Percentiles rank a stretch among this genome's conserved stretches.
Conservation (phyloP, 2,797 vertebrate genomes). For the Crenuchus spilurus region DNA sequence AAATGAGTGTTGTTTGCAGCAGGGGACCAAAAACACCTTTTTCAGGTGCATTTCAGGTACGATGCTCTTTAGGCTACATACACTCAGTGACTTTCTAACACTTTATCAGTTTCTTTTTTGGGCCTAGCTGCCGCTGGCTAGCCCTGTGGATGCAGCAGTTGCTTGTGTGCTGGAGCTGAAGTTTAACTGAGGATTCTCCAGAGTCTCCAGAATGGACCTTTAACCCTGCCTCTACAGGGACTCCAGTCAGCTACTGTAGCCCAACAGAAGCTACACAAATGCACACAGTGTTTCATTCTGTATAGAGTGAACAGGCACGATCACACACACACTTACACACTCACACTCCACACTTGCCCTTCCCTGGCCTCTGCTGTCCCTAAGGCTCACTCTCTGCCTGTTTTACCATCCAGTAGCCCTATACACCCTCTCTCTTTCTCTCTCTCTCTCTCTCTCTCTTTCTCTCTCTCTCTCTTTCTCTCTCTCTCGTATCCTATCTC, state of each 20-base stretch:
- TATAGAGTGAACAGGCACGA: constrained; percentile 6
- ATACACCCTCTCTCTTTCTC: constrained; percentile 17
- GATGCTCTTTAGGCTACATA: constrained; percentile 27
- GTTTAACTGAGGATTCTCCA: constrained; percentile 46
- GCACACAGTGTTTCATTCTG: constrained; percentile 16
- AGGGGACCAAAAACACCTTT: background rate
- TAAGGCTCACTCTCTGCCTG: constrained; percentile 46
- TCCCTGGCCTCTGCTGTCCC: constrained; percentile 42
- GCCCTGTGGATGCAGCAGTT: constrained; percentile 14
- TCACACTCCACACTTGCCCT: constrained; percentile 31
- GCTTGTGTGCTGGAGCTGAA: constrained; percentile 25
- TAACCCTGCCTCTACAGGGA: constrained; percentile 33
- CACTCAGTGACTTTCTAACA: background rate
- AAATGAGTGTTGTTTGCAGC: background rate
- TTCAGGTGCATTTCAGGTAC: background rate
- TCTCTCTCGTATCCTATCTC: constrained; percentile 30
- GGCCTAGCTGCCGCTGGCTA: constrained; percentile 18
- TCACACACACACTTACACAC: constrained; percentile 34
- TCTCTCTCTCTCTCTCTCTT: constrained; percentile 17
- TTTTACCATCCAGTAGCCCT: constrained; percentile 44
- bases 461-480: constrained; percentile 22
- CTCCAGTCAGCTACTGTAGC: constrained; percentile 25
- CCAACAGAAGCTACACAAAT: constrained; percentile 17
- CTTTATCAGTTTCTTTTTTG: background rate
- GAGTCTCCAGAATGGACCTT: constrained; percentile 27